phyloP scores from a whole-genome alignment of 1,140 invertebrate species.

The Atopsyche davidsoni region DNA sequence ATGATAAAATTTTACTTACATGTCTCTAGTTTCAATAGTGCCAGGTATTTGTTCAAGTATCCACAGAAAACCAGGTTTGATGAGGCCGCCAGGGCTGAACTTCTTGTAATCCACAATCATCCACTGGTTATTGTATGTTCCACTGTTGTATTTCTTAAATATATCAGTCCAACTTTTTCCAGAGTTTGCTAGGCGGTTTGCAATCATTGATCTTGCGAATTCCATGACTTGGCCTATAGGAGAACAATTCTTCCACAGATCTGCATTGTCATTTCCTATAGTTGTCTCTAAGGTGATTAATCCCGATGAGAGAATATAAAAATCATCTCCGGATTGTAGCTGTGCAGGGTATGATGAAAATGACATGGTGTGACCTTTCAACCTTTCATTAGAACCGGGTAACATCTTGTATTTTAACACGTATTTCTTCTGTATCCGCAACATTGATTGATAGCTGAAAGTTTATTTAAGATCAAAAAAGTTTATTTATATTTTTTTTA shows the following conservation, averaged over 20 bases:
- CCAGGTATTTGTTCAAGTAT: constrained; percentile 63
- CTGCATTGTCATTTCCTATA: constrained; percentile 62
- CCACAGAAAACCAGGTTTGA: constrained; percentile 45
- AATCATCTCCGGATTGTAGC: constrained; percentile 63
- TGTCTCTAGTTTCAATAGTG: constrained; percentile 19
- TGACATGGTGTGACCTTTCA: constrained; percentile 49
- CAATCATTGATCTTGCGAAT: constrained; percentile 61
- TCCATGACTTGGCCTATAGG: constrained; percentile 53
- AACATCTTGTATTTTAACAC: constrained; percentile 46
- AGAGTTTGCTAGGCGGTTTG: constrained; percentile 58
- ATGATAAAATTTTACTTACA: constrained; percentile 22
- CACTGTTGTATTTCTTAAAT: constrained; percentile 60
- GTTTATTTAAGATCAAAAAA: too few relatives aligned
- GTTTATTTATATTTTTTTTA: too few relatives aligned
- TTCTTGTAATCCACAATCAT: constrained; percentile 64
- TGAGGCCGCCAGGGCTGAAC: constrained; percentile 46
- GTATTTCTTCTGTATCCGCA: constrained; percentile 62
- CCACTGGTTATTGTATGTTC: constrained; percentile 81
- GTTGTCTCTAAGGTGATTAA: constrained; percentile 67
- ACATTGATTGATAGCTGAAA: constrained; percentile 52
- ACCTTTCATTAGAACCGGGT: constrained; percentile 15
- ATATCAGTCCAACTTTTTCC: constrained; percentile 56
- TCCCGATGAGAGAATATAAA: constrained; percentile 60
- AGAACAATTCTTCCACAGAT: constrained; percentile 53
- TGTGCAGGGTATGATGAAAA: constrained; percentile 64